Conservation (phyloP, 2,113 vertebrate genomes). For the Holacanthus passer region DNA sequence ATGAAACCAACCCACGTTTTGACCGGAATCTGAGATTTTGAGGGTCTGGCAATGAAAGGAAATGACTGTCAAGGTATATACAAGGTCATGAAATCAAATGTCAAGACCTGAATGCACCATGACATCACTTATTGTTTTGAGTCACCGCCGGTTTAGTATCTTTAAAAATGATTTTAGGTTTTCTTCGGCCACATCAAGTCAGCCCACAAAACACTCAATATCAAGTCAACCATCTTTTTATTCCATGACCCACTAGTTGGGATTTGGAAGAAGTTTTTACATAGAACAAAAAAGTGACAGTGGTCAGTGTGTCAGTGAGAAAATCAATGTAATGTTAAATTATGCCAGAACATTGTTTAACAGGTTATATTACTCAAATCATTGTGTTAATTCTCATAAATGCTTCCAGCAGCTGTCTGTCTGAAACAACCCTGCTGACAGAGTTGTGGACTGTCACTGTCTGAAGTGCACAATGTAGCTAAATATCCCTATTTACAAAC, state of each 20-base stretch:
- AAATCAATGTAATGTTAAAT: constrained; percentile 8
- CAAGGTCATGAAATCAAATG: too few relatives aligned
- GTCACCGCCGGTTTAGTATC: not conserved
- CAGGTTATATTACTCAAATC: not conserved
- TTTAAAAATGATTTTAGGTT: not conserved
- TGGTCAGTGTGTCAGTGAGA: not conserved
- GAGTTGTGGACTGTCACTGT: not conserved
- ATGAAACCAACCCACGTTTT: not conserved
- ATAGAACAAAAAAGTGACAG: not conserved
- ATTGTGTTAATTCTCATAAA: not conserved
- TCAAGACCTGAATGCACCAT: not conserved
- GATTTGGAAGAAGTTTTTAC: constrained; percentile 19
- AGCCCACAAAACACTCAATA: not conserved
- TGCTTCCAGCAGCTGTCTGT: not conserved
- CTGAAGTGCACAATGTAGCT: not conserved
- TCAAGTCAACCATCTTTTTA: constrained; percentile 52
- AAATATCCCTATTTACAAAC: constrained; percentile 19
- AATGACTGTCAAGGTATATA: too few relatives aligned
- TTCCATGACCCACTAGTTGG: constrained; percentile 29
- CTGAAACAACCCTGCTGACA: not conserved
- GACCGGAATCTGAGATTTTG: not conserved
- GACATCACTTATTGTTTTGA: not conserved
- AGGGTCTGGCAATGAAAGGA: not conserved
- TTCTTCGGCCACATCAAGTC: not conserved
- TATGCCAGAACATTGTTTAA: not conserved